Base-by-base conservation (phyloP, 2,888 invertebrate genomes). In the Dolichopus griseipennis region DNA sequence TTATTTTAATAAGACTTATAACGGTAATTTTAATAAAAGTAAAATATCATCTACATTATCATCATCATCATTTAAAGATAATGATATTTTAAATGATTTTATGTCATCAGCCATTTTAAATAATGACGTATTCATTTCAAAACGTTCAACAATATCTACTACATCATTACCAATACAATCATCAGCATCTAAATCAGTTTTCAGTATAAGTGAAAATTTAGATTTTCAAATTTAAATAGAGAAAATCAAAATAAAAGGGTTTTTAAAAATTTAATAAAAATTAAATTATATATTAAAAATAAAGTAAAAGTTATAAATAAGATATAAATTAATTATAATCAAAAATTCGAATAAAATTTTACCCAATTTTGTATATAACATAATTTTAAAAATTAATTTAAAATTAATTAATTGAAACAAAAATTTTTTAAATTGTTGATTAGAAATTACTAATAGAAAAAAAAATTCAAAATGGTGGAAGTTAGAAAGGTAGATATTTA, bases 161-260 rank as follows among this genome's bases (percentile, higher is more conserved):
- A 27, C 27, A 27, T 4, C 27, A 27, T 27, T 5, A 27, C 27
- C 5, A 27, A 27, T 27, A 27, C 27, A 27, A 27, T 27, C 27
- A 5, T 27, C 27, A 27, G 5, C 52, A 52, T 2, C 18, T 18
- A 52, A 52, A 52, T 4, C 15, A 67, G 68, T 71, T 66, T 71
- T 71, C 65, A 71, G 71, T 65, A 71, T 71, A 64, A 71, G 71
- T 71, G 71, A 71, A 65, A 70, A 66, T 70, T 63, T 71, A 68
- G 70, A 70, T 52, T 52, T 52, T 52, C 52, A 52, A 52, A 52
- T 52, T 52, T 52, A 52, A n/a, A 52, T 15, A 52, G 18, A 52
- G 18, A 52, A 52, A 18, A 52, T 18, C 52, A 52, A 52, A 52
- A 18, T 2, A 52, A 18, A 52, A n/a, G n/a, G n/a, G n/a, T n/a